Base-by-base conservation (phyloP, 2,888 invertebrate genomes). In the Dynastes tityus region DNA sequence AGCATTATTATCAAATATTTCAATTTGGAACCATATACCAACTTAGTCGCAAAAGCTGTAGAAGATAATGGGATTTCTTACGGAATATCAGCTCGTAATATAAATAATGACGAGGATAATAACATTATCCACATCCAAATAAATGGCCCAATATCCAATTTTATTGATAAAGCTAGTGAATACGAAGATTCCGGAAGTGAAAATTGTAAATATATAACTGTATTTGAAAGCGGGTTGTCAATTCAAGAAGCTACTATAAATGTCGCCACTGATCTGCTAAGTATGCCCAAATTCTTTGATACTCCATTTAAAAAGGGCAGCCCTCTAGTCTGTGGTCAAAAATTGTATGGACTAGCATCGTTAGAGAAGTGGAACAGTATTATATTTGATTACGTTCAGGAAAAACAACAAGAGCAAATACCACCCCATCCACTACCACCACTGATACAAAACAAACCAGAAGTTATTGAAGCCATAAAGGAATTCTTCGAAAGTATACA, bases 281-380 rank as follows among this genome's bases (percentile, higher is more conserved):
- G 29, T 13, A 53, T 80, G 22, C 40, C 68, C 1, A 81, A 81
- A 77, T 64, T 73, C 1, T 58, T 64, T 70, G 55, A 53, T 2
- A 80, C 63, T 0, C 32, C 51, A 6, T 81, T 79, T 73, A 71
- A 79, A 74, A 67, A 71, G 53, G 79, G 80, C 32, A 81, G 81
- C 68, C 81, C 80, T 29, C 53, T 80, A 53, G 32, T 80, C 16
- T 80, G 80, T 22, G 77, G 70, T 0, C 55, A 49, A 71, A 75
- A 74, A 64, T 55, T 80, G 11, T 79, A 53, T 29, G 80, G 80
- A 51, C 53, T 80, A 55, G 80, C 80, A 5, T 67, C 68, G 8
- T 22, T 63, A 55, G 70, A 79, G n/a, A 64, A 77, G 51, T 49
- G 64, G 9, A 67, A 27, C 55, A 63, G 58, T 13, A 79, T 79